Percentiles rank a stretch among this genome's conserved stretches.
Evolutionary conservation across 1,140 invertebrate species (phyloP).

Genomic region (Tetraneura akinire): DNA sequence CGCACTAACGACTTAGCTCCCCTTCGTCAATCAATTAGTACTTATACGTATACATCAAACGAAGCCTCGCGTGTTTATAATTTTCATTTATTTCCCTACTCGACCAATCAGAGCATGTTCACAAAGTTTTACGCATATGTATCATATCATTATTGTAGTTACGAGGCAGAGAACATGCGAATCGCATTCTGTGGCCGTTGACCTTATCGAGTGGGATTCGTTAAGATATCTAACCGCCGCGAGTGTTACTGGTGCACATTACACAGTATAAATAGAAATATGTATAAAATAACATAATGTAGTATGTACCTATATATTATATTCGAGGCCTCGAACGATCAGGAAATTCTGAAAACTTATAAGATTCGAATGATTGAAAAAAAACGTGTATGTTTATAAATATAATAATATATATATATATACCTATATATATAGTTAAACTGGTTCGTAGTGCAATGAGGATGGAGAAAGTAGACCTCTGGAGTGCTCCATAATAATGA

Average conservation of each 20-base stretch:
- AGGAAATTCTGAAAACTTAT: background rate
- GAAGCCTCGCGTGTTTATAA: background rate
- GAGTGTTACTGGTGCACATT: too few species aligned
- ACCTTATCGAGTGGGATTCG: background rate
- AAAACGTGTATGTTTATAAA: background rate
- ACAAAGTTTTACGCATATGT: background rate
- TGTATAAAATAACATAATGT: too few species aligned
- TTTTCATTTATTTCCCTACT: background rate
- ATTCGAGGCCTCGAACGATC: background rate
- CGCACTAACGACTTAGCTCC: background rate
- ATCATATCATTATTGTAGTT: background rate
- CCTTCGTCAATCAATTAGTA: constrained; percentile 1
- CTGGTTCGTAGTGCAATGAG: constrained; percentile 38
- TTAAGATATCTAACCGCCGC: background rate
- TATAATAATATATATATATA: too few species aligned
- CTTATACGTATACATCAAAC: background rate
- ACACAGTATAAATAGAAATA: too few species aligned
- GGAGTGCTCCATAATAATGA: constrained; percentile 13
- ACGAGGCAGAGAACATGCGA: background rate
- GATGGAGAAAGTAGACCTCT: constrained; percentile 35
- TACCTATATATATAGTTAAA: constrained; percentile 45
- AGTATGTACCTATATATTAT: background rate
- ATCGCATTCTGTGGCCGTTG: constrained; percentile 13
- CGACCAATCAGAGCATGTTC: constrained; percentile 29
- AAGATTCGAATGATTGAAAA: background rate